Percentiles rank a stretch among this genome's conserved stretches.
These are phyloP conservation scores for Helarctos malayanus DNA, from an alignment of 2,797 vertebrate species.

Conservation along the genomic window DNA sequence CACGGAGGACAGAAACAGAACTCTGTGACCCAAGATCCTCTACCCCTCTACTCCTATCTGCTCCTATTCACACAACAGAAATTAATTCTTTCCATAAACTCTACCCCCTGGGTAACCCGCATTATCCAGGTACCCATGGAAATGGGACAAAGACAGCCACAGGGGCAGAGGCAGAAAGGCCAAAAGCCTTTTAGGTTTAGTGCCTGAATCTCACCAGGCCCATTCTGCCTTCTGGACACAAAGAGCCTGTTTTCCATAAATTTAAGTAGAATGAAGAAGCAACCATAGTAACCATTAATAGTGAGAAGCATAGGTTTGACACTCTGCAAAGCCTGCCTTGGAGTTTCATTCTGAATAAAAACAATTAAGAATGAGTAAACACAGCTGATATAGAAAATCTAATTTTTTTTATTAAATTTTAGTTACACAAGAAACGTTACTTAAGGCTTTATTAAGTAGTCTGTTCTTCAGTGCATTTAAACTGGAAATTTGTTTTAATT, in stretches of 20 bases:
- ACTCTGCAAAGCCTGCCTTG: not conserved
- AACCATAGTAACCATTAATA: not conserved
- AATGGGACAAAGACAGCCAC: not conserved
- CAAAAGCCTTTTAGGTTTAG: not conserved
- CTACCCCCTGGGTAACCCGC: not conserved
- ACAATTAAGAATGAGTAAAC: not conserved
- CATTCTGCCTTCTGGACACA: not conserved
- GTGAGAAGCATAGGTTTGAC: not conserved
- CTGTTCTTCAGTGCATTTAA: conserved; percentile 6
- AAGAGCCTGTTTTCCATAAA: not conserved
- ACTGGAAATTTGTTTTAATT: conserved; percentile 4
- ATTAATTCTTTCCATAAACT: not conserved
- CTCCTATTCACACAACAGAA: not conserved
- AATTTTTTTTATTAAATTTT: conserved; percentile 14
- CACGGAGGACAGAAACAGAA: not conserved
- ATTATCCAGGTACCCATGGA: not conserved
- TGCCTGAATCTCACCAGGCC: not conserved
- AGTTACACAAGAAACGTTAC: conserved; percentile 11
- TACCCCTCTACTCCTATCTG: not conserved
- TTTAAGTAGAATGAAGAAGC: not conserved
- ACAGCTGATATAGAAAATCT: conserved; percentile 17
- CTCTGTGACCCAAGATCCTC: not conserved
- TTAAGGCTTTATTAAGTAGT: not conserved
- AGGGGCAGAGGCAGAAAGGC: not conserved
- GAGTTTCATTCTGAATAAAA: conserved; percentile 44